A percentile compares a stretch with the other conserved stretches of the same genome.
phyloP scores from a whole-genome alignment of 1,140 invertebrate species.

The Trigoniulus corallinus region DNA sequence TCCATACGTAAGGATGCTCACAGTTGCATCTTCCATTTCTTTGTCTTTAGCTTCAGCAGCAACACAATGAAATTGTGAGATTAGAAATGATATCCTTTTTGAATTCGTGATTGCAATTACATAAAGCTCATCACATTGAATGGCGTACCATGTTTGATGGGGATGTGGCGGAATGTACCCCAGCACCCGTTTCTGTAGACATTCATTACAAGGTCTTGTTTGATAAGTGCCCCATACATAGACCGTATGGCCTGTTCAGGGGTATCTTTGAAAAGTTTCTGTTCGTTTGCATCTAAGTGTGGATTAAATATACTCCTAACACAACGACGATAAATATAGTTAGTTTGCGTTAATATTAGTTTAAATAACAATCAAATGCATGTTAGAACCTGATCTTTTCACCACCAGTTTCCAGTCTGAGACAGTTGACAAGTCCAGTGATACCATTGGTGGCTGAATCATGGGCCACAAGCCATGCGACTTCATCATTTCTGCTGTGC shows the following conservation, averaged over 20 bases:
- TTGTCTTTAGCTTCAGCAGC: background rate
- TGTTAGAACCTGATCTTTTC: slow-evolving; percentile 30
- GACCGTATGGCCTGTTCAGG: slow-evolving; percentile 26
- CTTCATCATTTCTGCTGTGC: background rate
- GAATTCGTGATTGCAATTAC: too few relatives aligned
- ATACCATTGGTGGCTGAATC: slow-evolving; percentile 39
- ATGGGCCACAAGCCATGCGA: slow-evolving; percentile 21
- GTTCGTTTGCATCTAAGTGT: slow-evolving; percentile 20
- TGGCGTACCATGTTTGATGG: slow-evolving; percentile 24
- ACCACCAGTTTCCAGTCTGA: slow-evolving; percentile 66
- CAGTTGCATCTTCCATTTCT: slow-evolving; percentile 65
- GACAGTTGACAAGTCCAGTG: slow-evolving; percentile 73
- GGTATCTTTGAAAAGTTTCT: slow-evolving; percentile 9
- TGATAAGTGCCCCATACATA: slow-evolving; percentile 41
- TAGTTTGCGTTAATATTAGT: too few relatives aligned
- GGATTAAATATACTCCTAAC: slow-evolving; percentile 19
- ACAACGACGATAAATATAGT: too few relatives aligned
- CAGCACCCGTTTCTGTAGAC: slow-evolving; percentile 57
- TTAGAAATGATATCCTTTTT: too few relatives aligned
- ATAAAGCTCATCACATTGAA: background rate
- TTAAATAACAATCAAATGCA: background rate
- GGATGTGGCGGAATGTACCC: slow-evolving; percentile 69
- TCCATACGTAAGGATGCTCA: slow-evolving; percentile 74
- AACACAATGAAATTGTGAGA: background rate
- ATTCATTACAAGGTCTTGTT: slow-evolving; percentile 66